phyloP scores from a whole-genome alignment of 2,797 vertebrate species.

The Apogon talboti region DNA sequence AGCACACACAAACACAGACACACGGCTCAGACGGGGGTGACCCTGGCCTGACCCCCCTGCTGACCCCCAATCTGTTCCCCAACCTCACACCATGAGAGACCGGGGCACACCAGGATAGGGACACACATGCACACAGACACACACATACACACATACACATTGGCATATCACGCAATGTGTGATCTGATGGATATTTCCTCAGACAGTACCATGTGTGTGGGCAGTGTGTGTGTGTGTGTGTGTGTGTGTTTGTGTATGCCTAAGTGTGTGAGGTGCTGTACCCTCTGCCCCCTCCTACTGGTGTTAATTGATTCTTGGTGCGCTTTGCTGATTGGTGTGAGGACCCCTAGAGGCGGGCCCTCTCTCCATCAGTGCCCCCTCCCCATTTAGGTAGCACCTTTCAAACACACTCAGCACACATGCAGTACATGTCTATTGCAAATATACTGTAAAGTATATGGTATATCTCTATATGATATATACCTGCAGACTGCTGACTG shows the following conservation, averaged over 20 bases:
- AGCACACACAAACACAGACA: conserved; percentile 46
- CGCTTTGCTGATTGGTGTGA: conserved; percentile 88
- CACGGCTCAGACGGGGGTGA: conserved; percentile 82
- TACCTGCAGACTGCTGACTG: conserved; percentile 31
- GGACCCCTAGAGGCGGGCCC: conserved; percentile 85
- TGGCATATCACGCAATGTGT: conserved; percentile 68
- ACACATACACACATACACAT: conserved; percentile 54
- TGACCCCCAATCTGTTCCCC: conserved; percentile 88
- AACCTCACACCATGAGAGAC: conserved; percentile 82
- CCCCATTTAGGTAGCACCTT: conserved; percentile 66
- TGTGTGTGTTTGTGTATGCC: conserved; percentile 1
- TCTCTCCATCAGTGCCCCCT: conserved; percentile 73
- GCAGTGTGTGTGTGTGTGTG: conserved; percentile 59
- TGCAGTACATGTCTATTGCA: conserved; percentile 16
- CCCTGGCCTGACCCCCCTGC: conserved; percentile 86
- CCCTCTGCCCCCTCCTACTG: conserved; percentile 88
- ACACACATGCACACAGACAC: conserved; percentile 66
- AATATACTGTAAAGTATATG: conserved; percentile 36
- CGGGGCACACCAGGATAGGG: conserved; percentile 72
- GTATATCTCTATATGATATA: conserved; percentile 39
- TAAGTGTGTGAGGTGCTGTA: conserved; percentile 66
- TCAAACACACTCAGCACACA: conserved; percentile 26
- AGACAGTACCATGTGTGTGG: conserved; percentile 84
- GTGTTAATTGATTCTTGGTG: conserved; percentile 89
- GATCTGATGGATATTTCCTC: conserved; percentile 84